These are phyloP conservation scores for Manis crassicaudata DNA, from an alignment of 2,797 vertebrate species.

Conservation along the genomic window DNA sequence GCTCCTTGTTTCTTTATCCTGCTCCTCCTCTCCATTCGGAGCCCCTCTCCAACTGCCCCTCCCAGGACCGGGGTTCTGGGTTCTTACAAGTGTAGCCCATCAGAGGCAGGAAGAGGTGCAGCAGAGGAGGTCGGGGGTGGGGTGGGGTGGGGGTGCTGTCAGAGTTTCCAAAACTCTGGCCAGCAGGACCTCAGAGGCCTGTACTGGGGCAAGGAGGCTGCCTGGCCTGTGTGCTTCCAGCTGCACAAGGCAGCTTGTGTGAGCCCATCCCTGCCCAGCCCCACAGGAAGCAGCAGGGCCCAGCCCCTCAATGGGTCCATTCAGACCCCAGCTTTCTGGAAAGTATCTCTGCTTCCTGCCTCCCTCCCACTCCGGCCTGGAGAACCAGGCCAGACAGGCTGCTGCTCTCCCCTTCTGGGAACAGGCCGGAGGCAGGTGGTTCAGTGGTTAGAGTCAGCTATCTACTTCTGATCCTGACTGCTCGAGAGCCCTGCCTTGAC, in stretches of 20 bases:
- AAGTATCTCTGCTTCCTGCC: slow-evolving; percentile 74
- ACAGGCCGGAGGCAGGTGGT: not conserved
- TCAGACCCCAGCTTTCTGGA: slow-evolving; percentile 72
- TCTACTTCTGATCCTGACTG: not conserved
- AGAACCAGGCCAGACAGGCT: slow-evolving; percentile 6
- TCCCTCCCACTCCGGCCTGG: slow-evolving; percentile 29
- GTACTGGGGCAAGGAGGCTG: not conserved
- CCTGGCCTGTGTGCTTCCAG: not conserved
- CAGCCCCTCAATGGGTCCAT: slow-evolving; percentile 73
- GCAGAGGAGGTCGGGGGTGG: slow-evolving; percentile 54
- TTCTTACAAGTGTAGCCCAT: not conserved
- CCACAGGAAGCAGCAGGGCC: slow-evolving; percentile 55
- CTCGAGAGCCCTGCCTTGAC: not conserved
- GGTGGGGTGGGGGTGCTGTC: slow-evolving; percentile 53
- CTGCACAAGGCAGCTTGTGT: slow-evolving; percentile 71
- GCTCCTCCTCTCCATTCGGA: not conserved
- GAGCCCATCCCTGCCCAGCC: not conserved
- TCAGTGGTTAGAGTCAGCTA: slow-evolving; percentile 40
- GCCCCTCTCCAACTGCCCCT: not conserved
- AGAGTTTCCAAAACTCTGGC: slow-evolving; percentile 83
- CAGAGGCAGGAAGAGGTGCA: slow-evolving; percentile 24
- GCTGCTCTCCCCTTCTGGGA: not conserved
- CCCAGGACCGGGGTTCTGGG: not conserved
- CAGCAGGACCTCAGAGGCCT: slow-evolving; percentile 79
- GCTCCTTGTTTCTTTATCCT: not conserved